Evolutionary conservation across 2,888 invertebrate species (phyloP).

Genomic region (Myathropa florea): DNA sequence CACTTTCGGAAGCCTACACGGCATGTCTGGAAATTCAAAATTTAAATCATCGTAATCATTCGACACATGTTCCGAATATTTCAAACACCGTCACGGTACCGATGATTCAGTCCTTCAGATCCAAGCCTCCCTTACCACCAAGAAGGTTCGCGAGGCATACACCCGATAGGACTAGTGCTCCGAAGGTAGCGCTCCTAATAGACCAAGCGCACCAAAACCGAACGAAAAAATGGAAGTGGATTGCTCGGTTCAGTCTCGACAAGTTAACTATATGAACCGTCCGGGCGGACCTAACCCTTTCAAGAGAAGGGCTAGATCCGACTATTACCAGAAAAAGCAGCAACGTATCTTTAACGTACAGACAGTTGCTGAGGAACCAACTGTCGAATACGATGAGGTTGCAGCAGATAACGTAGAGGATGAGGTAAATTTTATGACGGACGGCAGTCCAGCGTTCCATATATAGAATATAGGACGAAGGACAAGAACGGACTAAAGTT

Average conservation of each 20-base stretch:
- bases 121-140: constrained; percentile 1
- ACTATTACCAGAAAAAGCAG: background rate
- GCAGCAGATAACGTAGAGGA: background rate
- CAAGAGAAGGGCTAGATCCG: background rate
- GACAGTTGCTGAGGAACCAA: background rate
- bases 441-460: background rate
- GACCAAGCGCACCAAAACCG: background rate
- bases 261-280: constrained; percentile 13
- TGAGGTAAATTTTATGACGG: background rate
- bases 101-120: background rate
- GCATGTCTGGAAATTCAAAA: no score
- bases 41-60: no score
- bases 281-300: background rate
- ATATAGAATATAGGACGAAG: background rate
- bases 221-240: background rate
- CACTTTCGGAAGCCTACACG: constrained; percentile 33
- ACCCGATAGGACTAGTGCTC: no score
- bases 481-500: background rate
- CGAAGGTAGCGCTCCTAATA: background rate
- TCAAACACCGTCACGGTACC: background rate
- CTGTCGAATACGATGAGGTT: no score
- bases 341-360: background rate
- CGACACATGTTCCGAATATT: no score
- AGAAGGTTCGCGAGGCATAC: background rate
- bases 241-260: background rate